Evolutionary conservation across 2,797 vertebrate species (phyloP), one percentile per base, ranked within the genome.

Genomic region (Spinus olivaceus): DNA sequence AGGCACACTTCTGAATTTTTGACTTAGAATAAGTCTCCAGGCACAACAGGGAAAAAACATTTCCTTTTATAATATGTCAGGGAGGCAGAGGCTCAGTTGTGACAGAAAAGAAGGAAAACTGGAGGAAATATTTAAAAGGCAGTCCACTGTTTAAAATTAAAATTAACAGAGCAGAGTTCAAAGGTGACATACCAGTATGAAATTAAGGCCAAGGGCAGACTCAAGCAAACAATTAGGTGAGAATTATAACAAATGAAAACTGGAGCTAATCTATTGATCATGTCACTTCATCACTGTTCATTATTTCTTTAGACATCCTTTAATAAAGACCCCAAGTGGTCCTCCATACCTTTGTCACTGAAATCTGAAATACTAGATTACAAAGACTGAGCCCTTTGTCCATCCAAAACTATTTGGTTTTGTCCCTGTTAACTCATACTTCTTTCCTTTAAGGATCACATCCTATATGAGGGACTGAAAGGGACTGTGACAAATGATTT

Each of bases 111-210:
- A 94, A 79, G 56, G 53, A 90, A 79, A 80, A 71, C 42, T 50
- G 73, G 33, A 72, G 53, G 78, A 93, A 95, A 79, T 50, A 86
- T 87, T 95, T 81, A 46, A 89, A 95, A 94, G 73, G 35, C 30
- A 69, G 46, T 88, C 94, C 78, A 86, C 87, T 97, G 90, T 97
- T 96, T 97, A 85, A 60, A 78, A 81, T 88, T 86, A 72, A 96
- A 97, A 92, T 80, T 66, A 87, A 80, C 59, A 90, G 57, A 87
- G 50, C 50, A 63, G 67, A 92, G 84, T 96, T 97, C 95, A 97
- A 92, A 97, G 94, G 92, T 93, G 94, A 95, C 92, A 94, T 91
- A 70, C 42, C 69, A 91, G 69, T 47, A 72, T 81, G 77, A 81
- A 86, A 81, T 95, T 94, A 96, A 94, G 77, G 61, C 51, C 57